Evolutionary conservation across 2,888 invertebrate species (phyloP), one percentile per base, ranked within the genome.

Genomic region (Colletes collaris): DNA sequence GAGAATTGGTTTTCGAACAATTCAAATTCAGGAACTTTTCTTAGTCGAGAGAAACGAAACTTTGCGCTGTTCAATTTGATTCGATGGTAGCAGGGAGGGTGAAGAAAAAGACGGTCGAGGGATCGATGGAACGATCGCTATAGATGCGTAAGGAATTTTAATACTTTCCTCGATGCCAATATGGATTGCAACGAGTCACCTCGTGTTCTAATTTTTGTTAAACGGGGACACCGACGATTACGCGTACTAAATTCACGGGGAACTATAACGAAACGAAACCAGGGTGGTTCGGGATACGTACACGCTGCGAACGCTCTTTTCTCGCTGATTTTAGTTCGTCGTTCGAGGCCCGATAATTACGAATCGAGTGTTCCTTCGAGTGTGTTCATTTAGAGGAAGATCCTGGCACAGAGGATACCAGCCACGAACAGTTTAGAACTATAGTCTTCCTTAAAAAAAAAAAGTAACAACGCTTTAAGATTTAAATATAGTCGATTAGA

Each of bases 211-310:
- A 75, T 72, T 81, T 76, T 46, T 80, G 76, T 81, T 76, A 80
- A 58, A 19, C 50, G 40, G 46, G 37, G 19, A 55, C 63, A 71
- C 52, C 27, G 53, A 64, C 37, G 72, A 63, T 71, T 40, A 50
- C 66, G 72, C n/a, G 35, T 27, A 35, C 13, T 11, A 56, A 52
- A 60, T 73, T 59, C 52, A 64, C 64, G 46, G 60, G 16, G 40
- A 52, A 58, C 27, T 49, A 37, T 27, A 66, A 73, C 46, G 49
- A 65, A 64, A 62, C 37, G 53, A 66, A 63, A 79, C 84, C 80
- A 87, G 88, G 89, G 92, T 92, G 90, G 91, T 91, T 92, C 90
- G 91, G 91, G 89, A 89, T 87, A 85, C 66, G 8, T 74, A 35
- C 53, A 55, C 13, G 64, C 62, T 52, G 70, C 52, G 62, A 74